Conservation (phyloP, 1,140 invertebrate species). For the Ridgeia piscesae region DNA sequence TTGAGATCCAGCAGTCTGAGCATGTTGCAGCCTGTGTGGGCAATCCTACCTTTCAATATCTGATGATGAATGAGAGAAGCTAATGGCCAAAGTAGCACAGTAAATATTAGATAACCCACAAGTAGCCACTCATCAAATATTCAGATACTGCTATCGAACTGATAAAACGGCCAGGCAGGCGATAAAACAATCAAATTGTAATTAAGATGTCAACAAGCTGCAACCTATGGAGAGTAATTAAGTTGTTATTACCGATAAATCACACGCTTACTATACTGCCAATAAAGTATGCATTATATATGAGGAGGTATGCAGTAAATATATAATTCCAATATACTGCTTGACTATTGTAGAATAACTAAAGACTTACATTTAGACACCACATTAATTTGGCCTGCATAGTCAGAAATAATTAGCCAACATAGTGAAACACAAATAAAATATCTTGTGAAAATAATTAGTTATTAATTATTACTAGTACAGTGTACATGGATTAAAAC, state of each 20-base stretch:
- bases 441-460: not conserved
- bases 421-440: not conserved
- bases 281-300: not conserved
- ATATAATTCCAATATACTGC: not conserved
- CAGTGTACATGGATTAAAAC: not conserved
- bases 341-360: not conserved
- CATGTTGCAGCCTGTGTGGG: not conserved
- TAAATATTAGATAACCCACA: conserved; percentile 2
- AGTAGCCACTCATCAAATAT: conserved; percentile 5
- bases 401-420: not conserved
- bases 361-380: not conserved
- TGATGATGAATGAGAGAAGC: not conserved
- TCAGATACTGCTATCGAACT: not conserved
- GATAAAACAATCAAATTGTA: not conserved
- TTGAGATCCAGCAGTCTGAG: not conserved
- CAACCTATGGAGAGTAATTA: not conserved
- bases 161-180: not conserved
- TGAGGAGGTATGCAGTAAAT: not conserved
- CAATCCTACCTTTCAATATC: not conserved
- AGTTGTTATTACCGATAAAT: not conserved
- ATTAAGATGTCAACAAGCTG: not conserved
- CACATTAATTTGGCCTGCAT: not conserved
- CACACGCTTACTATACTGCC: not conserved
- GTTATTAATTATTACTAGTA: no score
- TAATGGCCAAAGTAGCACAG: not conserved